Evolutionary conservation across 2,113 vertebrate genomes (phyloP).

Genomic region (Clupea harengus): DNA sequence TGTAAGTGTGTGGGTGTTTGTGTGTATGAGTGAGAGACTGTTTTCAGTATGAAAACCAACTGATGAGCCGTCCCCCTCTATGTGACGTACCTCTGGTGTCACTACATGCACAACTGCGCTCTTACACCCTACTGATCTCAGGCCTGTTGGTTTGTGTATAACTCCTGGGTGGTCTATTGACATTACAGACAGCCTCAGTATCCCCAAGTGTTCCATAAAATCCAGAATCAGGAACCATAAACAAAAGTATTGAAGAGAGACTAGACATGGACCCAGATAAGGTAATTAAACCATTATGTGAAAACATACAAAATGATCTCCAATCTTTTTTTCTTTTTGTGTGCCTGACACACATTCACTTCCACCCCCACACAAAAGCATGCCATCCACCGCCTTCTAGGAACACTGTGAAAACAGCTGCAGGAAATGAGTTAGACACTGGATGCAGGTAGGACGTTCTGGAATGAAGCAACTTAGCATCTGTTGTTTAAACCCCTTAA

Average conservation of each 20-base stretch:
- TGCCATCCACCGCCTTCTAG: slow-evolving; percentile 31
- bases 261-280: slow-evolving; percentile 10
- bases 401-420: slow-evolving; percentile 53
- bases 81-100: neutral
- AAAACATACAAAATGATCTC: slow-evolving; percentile 20
- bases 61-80: neutral
- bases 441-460: slow-evolving; percentile 54
- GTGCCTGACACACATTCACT: slow-evolving; percentile 13
- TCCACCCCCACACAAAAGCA: slow-evolving; percentile 5
- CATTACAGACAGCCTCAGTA: slow-evolving; percentile 50
- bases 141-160: slow-evolving; percentile 53
- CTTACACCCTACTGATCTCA: slow-evolving; percentile 31
- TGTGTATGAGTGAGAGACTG: neutral
- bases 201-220: slow-evolving; percentile 48
- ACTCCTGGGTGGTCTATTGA: slow-evolving; percentile 73
- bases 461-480: slow-evolving; percentile 47
- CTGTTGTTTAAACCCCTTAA: slow-evolving; percentile 53
- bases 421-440: slow-evolving; percentile 42
- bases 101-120: slow-evolving; percentile 28
- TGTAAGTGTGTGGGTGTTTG: neutral
- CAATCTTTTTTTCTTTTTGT: neutral
- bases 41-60: slow-evolving; percentile 17
- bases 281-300: slow-evolving; percentile 34
- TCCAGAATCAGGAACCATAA: slow-evolving; percentile 56
- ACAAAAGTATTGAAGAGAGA: slow-evolving; percentile 54